Conservation (phyloP, 2,888 invertebrate genomes). For the Amblyjoppa proteus region DNA sequence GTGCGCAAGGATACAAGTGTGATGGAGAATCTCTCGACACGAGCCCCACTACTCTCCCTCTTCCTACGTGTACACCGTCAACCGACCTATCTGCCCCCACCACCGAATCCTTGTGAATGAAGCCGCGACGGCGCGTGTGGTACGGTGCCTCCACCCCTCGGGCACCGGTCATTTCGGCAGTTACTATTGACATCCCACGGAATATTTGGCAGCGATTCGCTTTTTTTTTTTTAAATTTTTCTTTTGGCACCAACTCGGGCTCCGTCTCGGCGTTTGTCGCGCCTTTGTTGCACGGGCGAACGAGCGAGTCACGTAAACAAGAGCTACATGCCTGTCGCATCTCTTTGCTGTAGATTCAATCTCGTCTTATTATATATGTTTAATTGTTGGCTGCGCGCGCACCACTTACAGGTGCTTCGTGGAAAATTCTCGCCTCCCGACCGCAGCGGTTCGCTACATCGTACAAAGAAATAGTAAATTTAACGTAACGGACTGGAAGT, state of each 20-base stretch:
- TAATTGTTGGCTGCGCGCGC: neutral
- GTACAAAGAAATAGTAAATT: too few relatives aligned
- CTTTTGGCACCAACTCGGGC: neutral
- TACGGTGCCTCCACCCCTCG: constrained; percentile 57
- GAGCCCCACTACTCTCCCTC: neutral
- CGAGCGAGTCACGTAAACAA: neutral
- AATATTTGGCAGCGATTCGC: constrained; percentile 58
- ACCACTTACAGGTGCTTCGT: neutral
- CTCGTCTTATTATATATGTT: neutral
- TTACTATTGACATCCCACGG: constrained; percentile 55
- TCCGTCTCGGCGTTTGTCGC: neutral
- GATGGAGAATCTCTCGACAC: constrained; percentile 53
- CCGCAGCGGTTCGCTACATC: too few relatives aligned
- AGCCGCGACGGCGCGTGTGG: constrained; percentile 76
- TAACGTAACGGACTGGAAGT: too few relatives aligned
- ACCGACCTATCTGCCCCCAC: constrained; percentile 55
- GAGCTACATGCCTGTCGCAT: neutral
- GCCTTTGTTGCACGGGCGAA: neutral
- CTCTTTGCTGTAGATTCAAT: neutral
- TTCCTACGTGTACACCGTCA: constrained; percentile 53
- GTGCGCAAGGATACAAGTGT: constrained; percentile 76
- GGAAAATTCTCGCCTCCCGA: neutral
- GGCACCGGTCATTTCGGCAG: constrained; percentile 57
- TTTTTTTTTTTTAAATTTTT: neutral
- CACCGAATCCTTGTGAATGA: constrained; percentile 73